phyloP scores from a whole-genome alignment of 2,113 vertebrate species.

The Hippoglossus stenolepis region DNA sequence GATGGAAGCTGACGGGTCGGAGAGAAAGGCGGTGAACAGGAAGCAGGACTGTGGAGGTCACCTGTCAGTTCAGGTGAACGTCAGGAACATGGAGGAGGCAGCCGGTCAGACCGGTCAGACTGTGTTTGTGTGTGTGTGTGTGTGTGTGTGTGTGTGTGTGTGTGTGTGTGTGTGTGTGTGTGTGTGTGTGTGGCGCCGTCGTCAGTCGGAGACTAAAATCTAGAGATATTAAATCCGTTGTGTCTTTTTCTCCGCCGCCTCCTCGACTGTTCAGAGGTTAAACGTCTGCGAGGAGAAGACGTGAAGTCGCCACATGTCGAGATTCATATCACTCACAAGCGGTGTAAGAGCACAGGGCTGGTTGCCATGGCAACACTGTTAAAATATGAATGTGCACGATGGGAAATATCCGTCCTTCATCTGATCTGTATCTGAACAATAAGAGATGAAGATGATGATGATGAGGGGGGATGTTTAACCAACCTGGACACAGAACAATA shows the following conservation, averaged over 20 bases:
- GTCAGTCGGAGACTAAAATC: too few relatives aligned
- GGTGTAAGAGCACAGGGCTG: background rate
- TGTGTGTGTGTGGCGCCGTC: too few relatives aligned
- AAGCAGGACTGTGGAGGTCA: too few relatives aligned
- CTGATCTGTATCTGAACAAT: background rate
- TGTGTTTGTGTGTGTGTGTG: too few relatives aligned
- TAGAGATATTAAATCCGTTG: too few relatives aligned
- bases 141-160: too few relatives aligned
- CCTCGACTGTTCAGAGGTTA: background rate
- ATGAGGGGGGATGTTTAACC: background rate
- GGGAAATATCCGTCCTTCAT: background rate
- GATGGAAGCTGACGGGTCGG: too few relatives aligned
- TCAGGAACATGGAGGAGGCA: background rate
- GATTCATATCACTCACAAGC: background rate
- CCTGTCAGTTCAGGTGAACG: background rate
- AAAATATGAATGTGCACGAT: background rate
- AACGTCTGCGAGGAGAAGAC: background rate
- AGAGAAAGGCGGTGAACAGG: too few relatives aligned
- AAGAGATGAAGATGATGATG: background rate
- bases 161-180: too few relatives aligned
- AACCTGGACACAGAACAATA: conserved; percentile 9
- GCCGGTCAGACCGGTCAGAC: background rate
- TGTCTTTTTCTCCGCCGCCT: too few relatives aligned
- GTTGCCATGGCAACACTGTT: conserved; percentile 15
- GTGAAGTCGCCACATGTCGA: background rate